Base-by-base conservation (phyloP, 2,888 invertebrate species). In the Spodoptera exigua region DNA sequence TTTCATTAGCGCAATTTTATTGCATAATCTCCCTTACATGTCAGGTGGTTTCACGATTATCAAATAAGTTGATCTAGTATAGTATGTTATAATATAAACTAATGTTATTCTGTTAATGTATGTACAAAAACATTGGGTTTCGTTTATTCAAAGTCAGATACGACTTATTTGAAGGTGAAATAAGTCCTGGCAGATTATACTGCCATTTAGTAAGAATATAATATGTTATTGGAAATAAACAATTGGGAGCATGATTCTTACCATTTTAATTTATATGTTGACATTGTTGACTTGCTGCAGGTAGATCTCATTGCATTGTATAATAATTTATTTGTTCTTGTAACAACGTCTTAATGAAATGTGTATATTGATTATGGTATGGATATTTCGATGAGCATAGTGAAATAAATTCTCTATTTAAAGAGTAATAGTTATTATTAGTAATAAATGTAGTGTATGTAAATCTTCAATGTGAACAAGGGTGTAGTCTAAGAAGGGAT, bases 291-390 rank as follows among this genome's bases (percentile, higher is more conserved):
- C 65, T 68, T 70, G 67, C 60, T 69, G 67, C 75, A 65, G 66
- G 70, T 78, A 78, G 79, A 75, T 79, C 79, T 78, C 78, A 79
- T 78, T 78, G 79, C 68, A 70, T 79, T 79, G 68, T 78, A 76
- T 77, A 79, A 76, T 77, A 79, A 72, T 75, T 77, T 76, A 69
- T 74, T 78, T 70, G 61, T 74, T 70, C 69, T 66, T 77, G 63
- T 76, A 74, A 67, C 65, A 73, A 76, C 66, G 67, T 78, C 64
- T 43, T 70, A 69, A 69, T 70, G 62, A 73, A 77, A 67, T 73
- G 67, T 79, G 78, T 79, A 75, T 77, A 79, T 62, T 77, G 58
- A 72, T 64, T 77, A 76, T 73, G 75, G 69, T 72, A 75, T 64
- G 57, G 59, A 77, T 67, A 68, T 70, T 63, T 69, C 18, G 17